These are phyloP conservation scores for Mormyrus iriodes DNA, from an alignment of 2,113 vertebrate genomes.

Conservation along the genomic window DNA sequence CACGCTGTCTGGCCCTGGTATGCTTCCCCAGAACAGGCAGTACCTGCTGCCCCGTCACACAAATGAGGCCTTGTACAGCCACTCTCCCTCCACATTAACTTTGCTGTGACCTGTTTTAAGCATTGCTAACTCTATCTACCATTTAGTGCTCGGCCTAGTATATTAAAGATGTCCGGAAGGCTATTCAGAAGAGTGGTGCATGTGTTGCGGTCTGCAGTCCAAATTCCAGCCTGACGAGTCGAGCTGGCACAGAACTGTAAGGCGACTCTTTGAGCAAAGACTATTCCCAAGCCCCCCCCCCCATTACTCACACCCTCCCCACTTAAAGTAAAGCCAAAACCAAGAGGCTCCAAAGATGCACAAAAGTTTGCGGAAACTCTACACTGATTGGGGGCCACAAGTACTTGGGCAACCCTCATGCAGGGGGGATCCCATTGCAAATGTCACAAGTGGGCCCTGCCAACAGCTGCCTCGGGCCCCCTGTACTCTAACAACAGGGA, in stretches of 20 bases:
- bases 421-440: constrained; percentile 25
- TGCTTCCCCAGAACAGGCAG: not conserved
- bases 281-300: not conserved
- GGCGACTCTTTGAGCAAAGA: not conserved
- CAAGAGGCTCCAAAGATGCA: not conserved
- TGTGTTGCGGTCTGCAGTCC: not conserved
- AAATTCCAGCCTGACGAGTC: not conserved
- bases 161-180: not conserved
- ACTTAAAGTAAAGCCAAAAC: constrained; percentile 4
- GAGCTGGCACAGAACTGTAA: not conserved
- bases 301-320: not conserved
- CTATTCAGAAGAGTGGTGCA: not conserved
- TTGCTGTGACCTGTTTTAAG: not conserved
- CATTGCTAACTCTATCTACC: not conserved
- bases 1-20: not conserved
- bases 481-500: not conserved
- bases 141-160: not conserved
- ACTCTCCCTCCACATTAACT: not conserved
- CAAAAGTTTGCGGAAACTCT: not conserved
- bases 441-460: constrained; percentile 32
- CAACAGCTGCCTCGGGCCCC: constrained; percentile 27
- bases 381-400: not conserved
- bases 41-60: not conserved
- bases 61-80: not conserved
- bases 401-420: not conserved